Evolutionary conservation across 2,113 vertebrate genomes (phyloP).

Genomic region (Nerophis ophidion): DNA sequence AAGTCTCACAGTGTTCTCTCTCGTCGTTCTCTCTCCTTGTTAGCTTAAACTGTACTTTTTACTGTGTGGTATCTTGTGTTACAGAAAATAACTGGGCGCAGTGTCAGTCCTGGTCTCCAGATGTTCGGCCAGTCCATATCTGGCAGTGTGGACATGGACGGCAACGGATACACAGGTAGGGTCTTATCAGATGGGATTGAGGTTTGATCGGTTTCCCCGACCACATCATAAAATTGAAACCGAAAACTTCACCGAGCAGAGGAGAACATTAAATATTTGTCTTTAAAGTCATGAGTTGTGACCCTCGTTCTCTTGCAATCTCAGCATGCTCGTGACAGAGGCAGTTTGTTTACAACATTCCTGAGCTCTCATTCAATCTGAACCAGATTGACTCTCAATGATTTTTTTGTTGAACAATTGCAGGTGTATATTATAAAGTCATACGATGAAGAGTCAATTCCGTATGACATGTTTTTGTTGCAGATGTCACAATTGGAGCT

Average conservation of each 20-base stretch:
- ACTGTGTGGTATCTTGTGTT: conserved; percentile 48
- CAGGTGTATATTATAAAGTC: conserved; percentile 32
- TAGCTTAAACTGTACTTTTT: conserved; percentile 15
- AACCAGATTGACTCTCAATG: conserved; percentile 26
- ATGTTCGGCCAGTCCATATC: conserved; percentile 99
- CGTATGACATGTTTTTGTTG: conserved; percentile 43
- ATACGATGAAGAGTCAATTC: neutral
- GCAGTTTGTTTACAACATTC: conserved; percentile 72
- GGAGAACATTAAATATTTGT: conserved; percentile 14
- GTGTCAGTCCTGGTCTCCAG: conserved; percentile 77
- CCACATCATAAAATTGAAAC: neutral
- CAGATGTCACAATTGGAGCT: conserved; percentile 93
- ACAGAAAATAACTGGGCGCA: conserved; percentile 85
- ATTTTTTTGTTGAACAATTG: conserved; percentile 36
- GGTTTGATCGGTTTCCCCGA: neutral
- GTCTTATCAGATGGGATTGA: neutral
- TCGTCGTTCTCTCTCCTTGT: conserved; percentile 11
- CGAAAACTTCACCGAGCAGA: conserved; percentile 9
- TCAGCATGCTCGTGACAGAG: conserved; percentile 44
- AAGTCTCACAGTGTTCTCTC: conserved; percentile 15
- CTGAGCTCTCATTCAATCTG: conserved; percentile 44
- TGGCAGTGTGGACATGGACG: conserved; percentile 94
- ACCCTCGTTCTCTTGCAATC: conserved; percentile 18
- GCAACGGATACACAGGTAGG: conserved; percentile 91
- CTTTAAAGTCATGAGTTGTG: conserved; percentile 17